Conservation (phyloP, 2,888 invertebrate genomes). For the Hesperia comma region DNA sequence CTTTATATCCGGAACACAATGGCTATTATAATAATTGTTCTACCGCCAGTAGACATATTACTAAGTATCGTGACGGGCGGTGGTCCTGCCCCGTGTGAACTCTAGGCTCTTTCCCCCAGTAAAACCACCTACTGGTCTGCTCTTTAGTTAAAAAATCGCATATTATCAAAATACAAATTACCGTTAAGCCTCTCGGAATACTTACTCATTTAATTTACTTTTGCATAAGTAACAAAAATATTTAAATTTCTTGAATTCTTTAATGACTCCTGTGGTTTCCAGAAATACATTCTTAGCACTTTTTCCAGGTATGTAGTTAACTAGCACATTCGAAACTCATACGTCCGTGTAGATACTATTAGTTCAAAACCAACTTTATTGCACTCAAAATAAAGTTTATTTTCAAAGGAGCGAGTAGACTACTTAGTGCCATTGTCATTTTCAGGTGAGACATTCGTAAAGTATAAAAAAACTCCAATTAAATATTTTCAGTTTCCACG, state of each 20-base stretch:
- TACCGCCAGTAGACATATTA: too few relatives aligned
- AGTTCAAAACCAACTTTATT: not conserved
- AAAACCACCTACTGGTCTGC: too few relatives aligned
- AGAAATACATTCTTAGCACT: slow-evolving; percentile 18
- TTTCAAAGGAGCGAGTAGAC: not conserved
- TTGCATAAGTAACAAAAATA: slow-evolving; percentile 10
- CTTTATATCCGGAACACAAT: too few relatives aligned
- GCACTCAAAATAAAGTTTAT: not conserved
- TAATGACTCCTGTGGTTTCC: slow-evolving; percentile 11
- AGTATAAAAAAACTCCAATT: slow-evolving; percentile 28
- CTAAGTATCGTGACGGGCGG: too few relatives aligned
- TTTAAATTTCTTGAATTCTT: slow-evolving; percentile 12
- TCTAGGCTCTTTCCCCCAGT: too few relatives aligned
- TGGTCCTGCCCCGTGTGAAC: too few relatives aligned
- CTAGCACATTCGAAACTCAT: slow-evolving; percentile 14
- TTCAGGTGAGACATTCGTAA: slow-evolving; percentile 20
- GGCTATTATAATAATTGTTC: too few relatives aligned
- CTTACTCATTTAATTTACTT: slow-evolving; percentile 1
- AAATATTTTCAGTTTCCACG: slow-evolving; percentile 30
- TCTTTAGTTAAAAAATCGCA: too few relatives aligned
- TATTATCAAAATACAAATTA: too few relatives aligned
- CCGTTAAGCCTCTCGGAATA: too few relatives aligned
- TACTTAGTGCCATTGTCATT: slow-evolving; percentile 10
- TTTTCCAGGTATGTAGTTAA: slow-evolving; percentile 11
- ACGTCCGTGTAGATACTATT: not conserved